Base-by-base conservation (phyloP, 2,113 vertebrate species). In the Lonchura striata region DNA sequence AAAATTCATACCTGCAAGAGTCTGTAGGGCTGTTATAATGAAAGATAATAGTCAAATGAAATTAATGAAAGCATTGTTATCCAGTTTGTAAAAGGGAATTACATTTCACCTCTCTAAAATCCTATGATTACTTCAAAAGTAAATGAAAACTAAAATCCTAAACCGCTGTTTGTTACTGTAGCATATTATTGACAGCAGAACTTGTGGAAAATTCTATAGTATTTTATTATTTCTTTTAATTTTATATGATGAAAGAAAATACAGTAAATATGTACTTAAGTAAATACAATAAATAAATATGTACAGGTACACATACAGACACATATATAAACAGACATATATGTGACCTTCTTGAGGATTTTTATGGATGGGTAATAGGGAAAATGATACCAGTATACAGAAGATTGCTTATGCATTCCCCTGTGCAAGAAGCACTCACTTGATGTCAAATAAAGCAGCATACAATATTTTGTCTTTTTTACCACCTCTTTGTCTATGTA, bases 61-160 rank as follows among this genome's bases (percentile, higher is more conserved):
- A 90, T 80, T 86, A 89, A 87, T 87, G 65, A 92, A 96, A 94
- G 3, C 35, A 83, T 71, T 79, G n/a, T 90, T 94, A 71, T 37
- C 33, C 27, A 27, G 27, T 93, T 94, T 85, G 47, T 59, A 85
- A 89, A 59, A 83, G 22, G 35, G 54, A 94, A 87, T 85, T 94
- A 50, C 8, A 63, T 92, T 92, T 93, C 78, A 84, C 42, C 37
- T 90, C 30, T 59, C 61, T 93, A 86, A 93, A 96, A 88, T 68
- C 10, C 22, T 10, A 16, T 54, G 3, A 57, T 41, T 77, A 4
- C 16, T 95, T 89, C 65, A 87, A 76, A 19, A 75, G 10, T 35
- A 94, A 86, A 75, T 64, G 37, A 91, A 88, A 60, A 82, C 22
- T 63, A 15, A 77, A 20, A 37, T 47, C n/a, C n/a, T 82, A 65